Evolutionary conservation across 2,888 invertebrate genomes (phyloP).

Genomic region (Drosophila cognata): DNA sequence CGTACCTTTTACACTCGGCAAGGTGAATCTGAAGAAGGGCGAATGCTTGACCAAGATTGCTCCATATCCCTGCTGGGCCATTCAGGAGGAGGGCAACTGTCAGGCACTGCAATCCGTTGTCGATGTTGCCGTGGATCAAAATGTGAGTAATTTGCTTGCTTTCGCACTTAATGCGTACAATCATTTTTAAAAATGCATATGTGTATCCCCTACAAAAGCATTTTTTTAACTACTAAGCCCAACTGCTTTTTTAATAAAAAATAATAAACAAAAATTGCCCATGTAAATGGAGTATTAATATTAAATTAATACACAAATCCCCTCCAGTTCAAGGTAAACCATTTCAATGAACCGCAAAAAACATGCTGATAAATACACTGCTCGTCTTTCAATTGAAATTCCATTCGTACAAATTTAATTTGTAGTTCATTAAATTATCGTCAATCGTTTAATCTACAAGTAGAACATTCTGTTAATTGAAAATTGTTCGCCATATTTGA

Average conservation of each 20-base stretch:
- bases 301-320: slow-evolving; percentile 14
- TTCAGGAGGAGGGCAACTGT: slow-evolving; percentile 90
- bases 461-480: not conserved
- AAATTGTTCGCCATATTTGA: not conserved
- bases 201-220: not conserved
- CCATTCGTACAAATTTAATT: slow-evolving; percentile 9
- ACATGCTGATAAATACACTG: slow-evolving; percentile 11
- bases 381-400: slow-evolving; percentile 2
- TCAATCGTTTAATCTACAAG: not conserved
- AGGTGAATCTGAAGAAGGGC: slow-evolving; percentile 86
- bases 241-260: slow-evolving; percentile 54
- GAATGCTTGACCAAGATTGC: slow-evolving; percentile 86
- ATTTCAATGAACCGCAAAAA: slow-evolving; percentile 16
- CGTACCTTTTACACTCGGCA: slow-evolving; percentile 87
- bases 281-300: slow-evolving; percentile 54
- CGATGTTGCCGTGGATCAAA: slow-evolving; percentile 88
- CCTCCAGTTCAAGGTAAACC: slow-evolving; percentile 14
- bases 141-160: slow-evolving; percentile 81
- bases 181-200: not conserved
- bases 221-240: slow-evolving; percentile 5
- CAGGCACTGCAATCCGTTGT: slow-evolving; percentile 89
- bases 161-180: slow-evolving; percentile 1
- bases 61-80: slow-evolving; percentile 89
- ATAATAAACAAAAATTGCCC: slow-evolving; percentile 16
- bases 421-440: not conserved